A percentile compares a stretch with the other conserved stretches of the same genome.
Evolutionary conservation across 2,113 vertebrate genomes (phyloP).

Genomic region (Centropus unirufus): DNA sequence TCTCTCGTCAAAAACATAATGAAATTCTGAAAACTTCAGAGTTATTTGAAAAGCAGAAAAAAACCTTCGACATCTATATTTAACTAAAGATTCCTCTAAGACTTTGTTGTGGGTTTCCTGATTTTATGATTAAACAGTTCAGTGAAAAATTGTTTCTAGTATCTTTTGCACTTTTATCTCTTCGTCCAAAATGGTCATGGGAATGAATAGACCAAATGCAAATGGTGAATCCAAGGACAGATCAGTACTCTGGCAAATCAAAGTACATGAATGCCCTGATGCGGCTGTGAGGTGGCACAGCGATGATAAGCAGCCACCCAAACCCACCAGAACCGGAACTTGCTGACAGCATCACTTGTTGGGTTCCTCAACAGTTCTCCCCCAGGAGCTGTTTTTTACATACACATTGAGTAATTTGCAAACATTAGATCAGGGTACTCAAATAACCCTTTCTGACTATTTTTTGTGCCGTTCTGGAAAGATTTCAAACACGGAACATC

Average conservation of each 20-base stretch:
- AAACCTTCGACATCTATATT: constrained; percentile 51
- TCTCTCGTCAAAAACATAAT: constrained; percentile 32
- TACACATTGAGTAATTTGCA: not conserved
- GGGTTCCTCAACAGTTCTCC: not conserved
- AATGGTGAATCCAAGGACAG: not conserved
- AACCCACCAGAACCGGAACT: not conserved
- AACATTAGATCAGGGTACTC: not conserved
- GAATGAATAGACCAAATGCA: constrained; percentile 8
- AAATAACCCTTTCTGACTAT: not conserved
- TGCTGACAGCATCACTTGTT: accelerated
- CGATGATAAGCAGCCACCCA: not conserved
- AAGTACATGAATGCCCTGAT: not conserved
- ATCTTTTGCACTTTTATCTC: constrained; percentile 38
- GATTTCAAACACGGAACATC: not conserved
- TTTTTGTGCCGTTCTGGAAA: not conserved
- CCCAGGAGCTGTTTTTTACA: not conserved
- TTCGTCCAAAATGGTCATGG: not conserved
- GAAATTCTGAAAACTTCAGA: constrained; percentile 44
- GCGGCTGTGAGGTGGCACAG: accelerated
- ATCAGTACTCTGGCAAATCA: not conserved
- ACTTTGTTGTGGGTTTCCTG: not conserved
- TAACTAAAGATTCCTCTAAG: constrained; percentile 27
- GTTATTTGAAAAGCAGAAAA: constrained; percentile 45
- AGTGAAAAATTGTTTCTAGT: constrained; percentile 38
- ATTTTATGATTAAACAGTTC: constrained; percentile 47